phyloP scores from a whole-genome alignment of 1,140 invertebrate species.

The Armadillidium nasatum region DNA sequence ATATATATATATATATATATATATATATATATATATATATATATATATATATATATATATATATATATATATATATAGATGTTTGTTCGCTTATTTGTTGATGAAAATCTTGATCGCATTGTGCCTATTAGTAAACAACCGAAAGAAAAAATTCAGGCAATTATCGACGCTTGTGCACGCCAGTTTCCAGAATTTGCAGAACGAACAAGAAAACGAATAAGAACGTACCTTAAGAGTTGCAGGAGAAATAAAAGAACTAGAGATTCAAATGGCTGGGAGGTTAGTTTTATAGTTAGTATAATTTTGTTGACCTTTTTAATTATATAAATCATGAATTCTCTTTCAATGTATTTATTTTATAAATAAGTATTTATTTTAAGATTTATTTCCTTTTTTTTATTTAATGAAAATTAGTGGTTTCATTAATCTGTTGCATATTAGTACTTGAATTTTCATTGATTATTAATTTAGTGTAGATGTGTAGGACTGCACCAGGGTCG shows the following conservation, averaged over 20 bases:
- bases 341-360: background rate
- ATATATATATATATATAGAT: conserved; percentile 61
- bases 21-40: no score
- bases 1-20: no score
- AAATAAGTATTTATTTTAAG: no score
- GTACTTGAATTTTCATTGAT: background rate
- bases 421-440: background rate
- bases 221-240: conserved; percentile 93
- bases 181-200: conserved; percentile 96
- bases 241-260: conserved; percentile 85
- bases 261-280: conserved; percentile 55
- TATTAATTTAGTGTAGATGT: no score
- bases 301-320: background rate
- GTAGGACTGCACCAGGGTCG: no score
- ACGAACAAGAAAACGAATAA: conserved; percentile 84
- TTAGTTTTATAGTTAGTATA: conserved; percentile 17
- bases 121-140: conserved; percentile 96
- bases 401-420: no score
- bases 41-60: no score
- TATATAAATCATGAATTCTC: conserved; percentile 7
- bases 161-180: conserved; percentile 91
- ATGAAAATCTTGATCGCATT: conserved; percentile 92
- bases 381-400: no score
- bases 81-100: conserved; percentile 94
- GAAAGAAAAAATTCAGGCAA: conserved; percentile 95